phyloP scores from a whole-genome alignment of 2,113 vertebrate genomes.

The Clarias macrocephalus region DNA sequence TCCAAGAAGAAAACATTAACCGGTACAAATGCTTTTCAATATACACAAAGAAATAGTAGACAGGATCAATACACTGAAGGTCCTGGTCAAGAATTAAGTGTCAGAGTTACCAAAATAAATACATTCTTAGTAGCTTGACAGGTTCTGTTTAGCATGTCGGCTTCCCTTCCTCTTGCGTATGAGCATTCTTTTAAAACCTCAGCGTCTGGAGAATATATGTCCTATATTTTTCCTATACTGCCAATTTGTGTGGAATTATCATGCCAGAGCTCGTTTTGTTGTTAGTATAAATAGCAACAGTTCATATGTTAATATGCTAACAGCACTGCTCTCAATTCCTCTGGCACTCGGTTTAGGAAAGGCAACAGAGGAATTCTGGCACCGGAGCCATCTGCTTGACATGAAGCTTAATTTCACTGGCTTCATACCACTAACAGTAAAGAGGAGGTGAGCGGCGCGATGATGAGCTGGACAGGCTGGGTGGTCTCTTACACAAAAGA shows the following conservation, averaged over 20 bases:
- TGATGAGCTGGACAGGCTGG: constrained; percentile 31
- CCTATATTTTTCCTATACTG: constrained; percentile 13
- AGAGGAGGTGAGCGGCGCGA: constrained; percentile 31
- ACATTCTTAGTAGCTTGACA: background rate
- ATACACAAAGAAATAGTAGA: background rate
- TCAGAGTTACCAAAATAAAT: background rate
- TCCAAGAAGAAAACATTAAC: constrained; percentile 38
- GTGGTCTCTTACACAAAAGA: constrained; percentile 32
- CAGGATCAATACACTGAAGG: background rate
- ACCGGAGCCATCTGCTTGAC: constrained; percentile 57
- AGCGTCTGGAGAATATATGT: constrained; percentile 17
- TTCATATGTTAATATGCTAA: constrained; percentile 50
- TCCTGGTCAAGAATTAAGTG: background rate
- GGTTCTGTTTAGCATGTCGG: constrained; percentile 5
- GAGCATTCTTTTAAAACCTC: constrained; percentile 12
- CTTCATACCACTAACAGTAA: constrained; percentile 50
- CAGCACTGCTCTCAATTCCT: constrained; percentile 44
- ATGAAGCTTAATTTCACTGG: constrained; percentile 54
- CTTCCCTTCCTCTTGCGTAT: constrained; percentile 13
- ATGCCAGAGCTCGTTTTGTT: constrained; percentile 38
- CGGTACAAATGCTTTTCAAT: constrained; percentile 44
- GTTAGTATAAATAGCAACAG: constrained; percentile 47
- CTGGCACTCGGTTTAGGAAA: constrained; percentile 41
- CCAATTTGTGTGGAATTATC: constrained; percentile 25
- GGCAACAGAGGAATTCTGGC: constrained; percentile 48